Base-by-base conservation (phyloP, 1,140 invertebrate species). In the Yoshiicerus persimilis region DNA sequence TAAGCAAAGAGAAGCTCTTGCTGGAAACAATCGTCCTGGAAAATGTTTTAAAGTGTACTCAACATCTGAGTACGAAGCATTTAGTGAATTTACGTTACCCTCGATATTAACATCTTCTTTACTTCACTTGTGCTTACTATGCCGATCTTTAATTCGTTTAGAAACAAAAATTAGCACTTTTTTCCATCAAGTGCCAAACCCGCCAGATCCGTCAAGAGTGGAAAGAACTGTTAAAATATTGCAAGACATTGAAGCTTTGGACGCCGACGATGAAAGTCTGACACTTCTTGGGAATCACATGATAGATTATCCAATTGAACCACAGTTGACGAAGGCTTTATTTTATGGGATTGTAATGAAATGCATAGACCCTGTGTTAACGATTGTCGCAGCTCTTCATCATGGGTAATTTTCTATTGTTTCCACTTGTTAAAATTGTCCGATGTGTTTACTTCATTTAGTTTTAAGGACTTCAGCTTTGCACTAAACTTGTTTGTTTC, bases 311-410 rank as follows among this genome's bases (percentile, higher is more conserved):
- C 97, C 98, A 0, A 93, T 99, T 4, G 97, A 98, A 89, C 98
- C 98, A 0, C 95, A 96, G 91, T n/a, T 80, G 32, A 16, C 75
- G 0, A 80, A 80, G 38, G 34, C 34, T 11, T 16, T 80, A 23
- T 80, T 80, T n/a, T 80, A 80, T 23, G 34, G 34, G 6, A 20
- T 80, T 32, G 34, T 80, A 4, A 94, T 99, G 32, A 97, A 97
- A 92, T 99, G 98, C 92, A 92, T 99, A 3, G 97, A 99, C 93
- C 98, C 98, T 10, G 94, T 99, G 25, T 92, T 99, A 30, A 99
- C 98, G 0, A 96, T 99, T 80, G 97, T 97, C 20, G 97, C 97
- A 92, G 38, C 34, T 38, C 32, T 38, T n/a, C 30, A 80, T n/a
- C 75, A 80, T 25, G 75, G 75, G 62, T 66, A 66, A 66, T 47